Evolutionary conservation across 2,888 invertebrate genomes (phyloP).

Genomic region (Ornithoptera alexandrae): DNA sequence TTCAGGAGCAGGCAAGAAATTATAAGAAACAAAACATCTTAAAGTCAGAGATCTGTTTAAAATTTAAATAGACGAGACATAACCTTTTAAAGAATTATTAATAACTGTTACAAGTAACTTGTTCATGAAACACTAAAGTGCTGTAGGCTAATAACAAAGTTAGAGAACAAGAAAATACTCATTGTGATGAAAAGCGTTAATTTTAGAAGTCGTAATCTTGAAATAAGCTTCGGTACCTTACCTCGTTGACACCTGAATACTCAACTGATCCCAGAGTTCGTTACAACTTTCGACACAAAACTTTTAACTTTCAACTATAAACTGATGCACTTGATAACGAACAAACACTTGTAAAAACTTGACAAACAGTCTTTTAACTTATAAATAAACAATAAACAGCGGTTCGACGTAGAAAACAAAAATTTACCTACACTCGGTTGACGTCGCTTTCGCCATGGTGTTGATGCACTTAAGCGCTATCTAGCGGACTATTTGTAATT

Average conservation of each 20-base stretch:
- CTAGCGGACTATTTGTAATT: conserved; percentile 46
- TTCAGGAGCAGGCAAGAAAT: conserved; percentile 26
- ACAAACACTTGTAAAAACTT: conserved; percentile 58
- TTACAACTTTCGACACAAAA: conserved; percentile 74
- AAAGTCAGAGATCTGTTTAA: conserved; percentile 37
- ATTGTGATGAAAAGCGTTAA: conserved; percentile 51
- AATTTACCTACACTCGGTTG: conserved; percentile 68
- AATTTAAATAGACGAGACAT: conserved; percentile 57
- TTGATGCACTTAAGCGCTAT: conserved; percentile 56
- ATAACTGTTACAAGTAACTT: conserved; percentile 31
- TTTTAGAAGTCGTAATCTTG: conserved; percentile 63
- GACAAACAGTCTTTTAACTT: conserved; percentile 61
- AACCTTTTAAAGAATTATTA: conserved; percentile 52
- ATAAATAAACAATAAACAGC: conserved; percentile 68
- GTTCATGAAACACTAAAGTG: conserved; percentile 25
- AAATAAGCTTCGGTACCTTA: conserved; percentile 72
- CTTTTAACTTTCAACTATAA: conserved; percentile 63
- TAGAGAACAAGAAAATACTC: conserved; percentile 40
- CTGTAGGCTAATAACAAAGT: conserved; percentile 39
- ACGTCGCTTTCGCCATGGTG: conserved; percentile 76
- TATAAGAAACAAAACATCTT: conserved; percentile 27
- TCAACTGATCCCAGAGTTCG: conserved; percentile 74
- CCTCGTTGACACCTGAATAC: conserved; percentile 80
- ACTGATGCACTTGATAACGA: conserved; percentile 52
- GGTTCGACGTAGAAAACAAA: conserved; percentile 72